phyloP scores from a whole-genome alignment of 2,113 vertebrate genomes.

The Pelecanoides urinatrix region DNA sequence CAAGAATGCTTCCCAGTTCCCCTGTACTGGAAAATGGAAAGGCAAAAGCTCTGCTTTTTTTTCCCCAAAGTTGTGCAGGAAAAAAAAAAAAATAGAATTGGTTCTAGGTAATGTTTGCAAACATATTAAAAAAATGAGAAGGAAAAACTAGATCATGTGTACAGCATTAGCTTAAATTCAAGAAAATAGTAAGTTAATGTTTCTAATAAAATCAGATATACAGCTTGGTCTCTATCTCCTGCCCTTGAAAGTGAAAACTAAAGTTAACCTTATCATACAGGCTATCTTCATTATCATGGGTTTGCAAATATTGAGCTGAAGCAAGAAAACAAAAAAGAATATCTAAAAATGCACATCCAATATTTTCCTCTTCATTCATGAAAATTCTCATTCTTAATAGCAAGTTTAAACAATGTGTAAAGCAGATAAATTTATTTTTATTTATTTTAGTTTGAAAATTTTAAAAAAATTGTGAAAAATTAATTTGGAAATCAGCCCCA shows the following conservation, averaged over 20 bases:
- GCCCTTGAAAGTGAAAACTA: background rate
- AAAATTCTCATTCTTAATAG: background rate
- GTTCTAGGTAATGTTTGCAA: background rate
- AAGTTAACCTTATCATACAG: background rate
- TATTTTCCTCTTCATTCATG: background rate
- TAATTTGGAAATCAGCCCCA: background rate
- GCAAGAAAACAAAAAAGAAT: background rate
- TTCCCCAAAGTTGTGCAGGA: rapidly evolving
- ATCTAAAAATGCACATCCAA: background rate
- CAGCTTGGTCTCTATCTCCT: background rate
- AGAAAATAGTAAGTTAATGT: background rate
- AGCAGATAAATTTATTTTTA: background rate
- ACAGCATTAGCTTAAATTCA: background rate
- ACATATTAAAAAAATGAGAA: background rate
- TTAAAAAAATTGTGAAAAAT: rapidly evolving
- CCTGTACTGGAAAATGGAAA: background rate
- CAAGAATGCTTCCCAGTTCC: background rate
- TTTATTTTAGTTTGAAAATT: background rate
- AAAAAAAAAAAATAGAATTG: background rate
- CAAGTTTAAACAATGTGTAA: background rate
- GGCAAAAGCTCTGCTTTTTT: background rate
- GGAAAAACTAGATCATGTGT: background rate
- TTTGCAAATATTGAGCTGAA: background rate
- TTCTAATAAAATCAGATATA: background rate
- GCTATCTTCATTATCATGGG: background rate